Conservation (phyloP, 1,140 invertebrate genomes). For the Triops cancriformis region DNA sequence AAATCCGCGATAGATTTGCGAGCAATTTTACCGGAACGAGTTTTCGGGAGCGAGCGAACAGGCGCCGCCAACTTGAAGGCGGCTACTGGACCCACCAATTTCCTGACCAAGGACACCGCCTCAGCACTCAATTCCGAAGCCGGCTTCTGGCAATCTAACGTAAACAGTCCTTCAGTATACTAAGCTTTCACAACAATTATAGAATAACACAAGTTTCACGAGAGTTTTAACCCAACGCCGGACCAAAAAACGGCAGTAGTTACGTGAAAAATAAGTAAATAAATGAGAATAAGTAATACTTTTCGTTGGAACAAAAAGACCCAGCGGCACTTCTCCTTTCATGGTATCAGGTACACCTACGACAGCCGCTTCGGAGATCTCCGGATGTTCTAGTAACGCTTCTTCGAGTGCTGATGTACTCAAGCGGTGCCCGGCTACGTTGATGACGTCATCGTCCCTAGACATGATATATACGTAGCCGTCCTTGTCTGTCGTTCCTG, state of each 20-base stretch:
- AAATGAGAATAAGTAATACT: constrained; percentile 36
- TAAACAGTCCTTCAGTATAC: too few species aligned
- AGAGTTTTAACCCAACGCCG: not conserved
- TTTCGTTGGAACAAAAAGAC: constrained; percentile 65
- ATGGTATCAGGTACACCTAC: constrained; percentile 78
- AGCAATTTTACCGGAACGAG: constrained; percentile 68
- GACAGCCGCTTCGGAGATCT: constrained; percentile 74
- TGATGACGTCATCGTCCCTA: constrained; percentile 90
- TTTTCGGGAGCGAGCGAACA: constrained; percentile 68
- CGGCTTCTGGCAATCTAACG: constrained; percentile 38
- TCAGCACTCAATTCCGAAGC: constrained; percentile 55
- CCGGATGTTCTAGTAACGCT: constrained; percentile 69
- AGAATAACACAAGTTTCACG: constrained; percentile 30
- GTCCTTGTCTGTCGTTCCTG: constrained; percentile 71
- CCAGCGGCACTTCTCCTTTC: constrained; percentile 82
- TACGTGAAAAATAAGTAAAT: not conserved
- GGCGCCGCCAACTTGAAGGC: constrained; percentile 66
- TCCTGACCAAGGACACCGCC: constrained; percentile 60
- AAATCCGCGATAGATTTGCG: constrained; percentile 75
- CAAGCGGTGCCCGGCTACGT: constrained; percentile 83
- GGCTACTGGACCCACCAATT: constrained; percentile 79
- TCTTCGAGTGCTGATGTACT: constrained; percentile 83
- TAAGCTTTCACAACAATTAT: too few species aligned
- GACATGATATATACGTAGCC: constrained; percentile 82
- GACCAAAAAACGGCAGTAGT: not conserved